These are phyloP conservation scores for Taxidea taxus DNA, from an alignment of 2,113 vertebrate genomes.

Conservation along the genomic window DNA sequence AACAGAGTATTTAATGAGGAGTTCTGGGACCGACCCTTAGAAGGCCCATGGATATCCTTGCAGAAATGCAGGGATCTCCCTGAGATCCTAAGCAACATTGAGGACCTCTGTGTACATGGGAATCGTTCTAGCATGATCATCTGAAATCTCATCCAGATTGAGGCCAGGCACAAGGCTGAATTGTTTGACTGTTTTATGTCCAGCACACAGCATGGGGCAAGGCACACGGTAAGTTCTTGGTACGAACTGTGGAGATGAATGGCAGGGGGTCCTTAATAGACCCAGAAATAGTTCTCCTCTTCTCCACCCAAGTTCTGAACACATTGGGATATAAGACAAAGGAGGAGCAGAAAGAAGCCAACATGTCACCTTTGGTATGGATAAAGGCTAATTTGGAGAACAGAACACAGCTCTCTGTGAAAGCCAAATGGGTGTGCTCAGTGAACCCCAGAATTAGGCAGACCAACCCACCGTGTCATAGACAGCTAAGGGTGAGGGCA, in stretches of 20 bases:
- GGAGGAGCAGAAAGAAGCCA: background rate
- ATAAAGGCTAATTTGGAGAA: background rate
- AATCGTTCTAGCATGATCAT: background rate
- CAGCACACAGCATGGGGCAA: background rate
- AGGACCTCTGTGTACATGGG: accelerated
- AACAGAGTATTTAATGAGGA: background rate
- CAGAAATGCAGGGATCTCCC: background rate
- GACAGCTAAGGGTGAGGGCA: background rate
- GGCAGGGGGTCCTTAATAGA: background rate
- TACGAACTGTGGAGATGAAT: background rate
- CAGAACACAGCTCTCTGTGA: background rate
- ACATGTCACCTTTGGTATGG: background rate
- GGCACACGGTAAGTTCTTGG: background rate
- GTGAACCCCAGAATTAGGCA: background rate
- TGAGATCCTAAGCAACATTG: background rate
- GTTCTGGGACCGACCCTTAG: background rate
- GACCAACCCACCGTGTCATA: background rate
- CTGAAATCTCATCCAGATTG: background rate
- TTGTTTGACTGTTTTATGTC: background rate
- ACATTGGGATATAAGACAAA: background rate
- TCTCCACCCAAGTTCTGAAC: background rate
- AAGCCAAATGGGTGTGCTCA: background rate
- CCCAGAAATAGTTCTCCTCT: background rate
- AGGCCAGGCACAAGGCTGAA: background rate
- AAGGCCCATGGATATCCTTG: accelerated